Percentiles rank a stretch among this genome's conserved stretches.
phyloP scores from a whole-genome alignment of 2,888 invertebrate species.

The Acheta domesticus region DNA sequence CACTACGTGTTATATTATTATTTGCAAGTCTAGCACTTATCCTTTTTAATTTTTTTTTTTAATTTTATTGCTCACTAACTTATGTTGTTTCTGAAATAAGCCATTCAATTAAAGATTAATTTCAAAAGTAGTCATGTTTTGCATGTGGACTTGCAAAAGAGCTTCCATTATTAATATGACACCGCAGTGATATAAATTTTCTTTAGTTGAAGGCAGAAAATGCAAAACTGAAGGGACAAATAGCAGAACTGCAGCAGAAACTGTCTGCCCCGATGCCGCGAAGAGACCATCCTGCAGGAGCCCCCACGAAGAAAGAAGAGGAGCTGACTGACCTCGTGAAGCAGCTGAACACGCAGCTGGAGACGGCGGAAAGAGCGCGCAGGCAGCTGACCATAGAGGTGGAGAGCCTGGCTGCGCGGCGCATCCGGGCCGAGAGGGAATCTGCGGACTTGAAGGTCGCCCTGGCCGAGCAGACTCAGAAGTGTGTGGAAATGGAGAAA shows the following conservation, averaged over 20 bases:
- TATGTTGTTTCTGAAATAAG: too few relatives aligned
- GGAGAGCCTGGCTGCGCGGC: slow-evolving; percentile 50
- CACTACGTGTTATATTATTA: too few relatives aligned
- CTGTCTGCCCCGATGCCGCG: slow-evolving; percentile 21
- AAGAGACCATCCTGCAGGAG: neutral
- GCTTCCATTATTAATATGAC: too few relatives aligned
- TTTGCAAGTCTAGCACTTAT: too few relatives aligned
- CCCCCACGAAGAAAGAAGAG: slow-evolving; percentile 36
- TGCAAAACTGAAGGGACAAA: slow-evolving; percentile 37
- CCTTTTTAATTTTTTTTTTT: too few relatives aligned
- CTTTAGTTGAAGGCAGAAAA: slow-evolving; percentile 43
- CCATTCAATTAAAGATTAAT: too few relatives aligned
- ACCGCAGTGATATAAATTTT: slow-evolving; percentile 18
- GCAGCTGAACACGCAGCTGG: slow-evolving; percentile 39
- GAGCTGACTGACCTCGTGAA: slow-evolving; percentile 38
- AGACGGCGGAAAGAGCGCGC: slow-evolving; percentile 38
- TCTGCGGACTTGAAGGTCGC: slow-evolving; percentile 29
- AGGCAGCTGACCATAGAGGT: slow-evolving; percentile 48
- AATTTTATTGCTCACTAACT: too few relatives aligned
- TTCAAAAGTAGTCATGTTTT: too few relatives aligned
- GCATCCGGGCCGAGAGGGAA: slow-evolving; percentile 30
- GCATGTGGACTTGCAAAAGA: too few relatives aligned
- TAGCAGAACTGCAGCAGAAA: slow-evolving; percentile 28
- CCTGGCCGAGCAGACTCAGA: slow-evolving; percentile 29
- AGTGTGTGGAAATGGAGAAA: slow-evolving; percentile 2